Percentiles rank a stretch among this genome's conserved stretches.
Evolutionary conservation across 2,888 invertebrate genomes (phyloP).

Genomic region (Ochlodes sylvanus): DNA sequence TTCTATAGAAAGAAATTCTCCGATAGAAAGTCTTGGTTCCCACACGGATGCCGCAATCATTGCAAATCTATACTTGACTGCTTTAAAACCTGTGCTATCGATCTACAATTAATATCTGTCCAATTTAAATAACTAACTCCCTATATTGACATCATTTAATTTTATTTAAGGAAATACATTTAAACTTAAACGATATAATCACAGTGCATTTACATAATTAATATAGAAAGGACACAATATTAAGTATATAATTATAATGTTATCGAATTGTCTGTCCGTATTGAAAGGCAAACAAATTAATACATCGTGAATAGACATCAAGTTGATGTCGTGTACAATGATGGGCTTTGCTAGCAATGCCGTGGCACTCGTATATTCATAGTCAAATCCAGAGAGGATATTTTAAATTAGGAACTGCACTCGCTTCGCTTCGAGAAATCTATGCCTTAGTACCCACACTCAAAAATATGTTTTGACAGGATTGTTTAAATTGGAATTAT

Average conservation of each 20-base stretch:
- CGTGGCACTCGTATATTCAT: slow-evolving; percentile 10
- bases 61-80: too few relatives aligned
- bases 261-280: slow-evolving; percentile 30
- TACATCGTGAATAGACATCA: slow-evolving; percentile 40
- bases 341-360: slow-evolving; percentile 39
- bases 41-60: too few relatives aligned
- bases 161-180: background rate
- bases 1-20: too few relatives aligned
- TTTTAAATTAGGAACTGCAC: background rate
- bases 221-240: slow-evolving; percentile 18
- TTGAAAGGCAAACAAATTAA: slow-evolving; percentile 40
- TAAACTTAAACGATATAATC: slow-evolving; percentile 3
- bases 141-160: background rate
- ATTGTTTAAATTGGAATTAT: too few relatives aligned
- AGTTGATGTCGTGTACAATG: slow-evolving; percentile 40
- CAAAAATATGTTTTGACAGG: too few relatives aligned
- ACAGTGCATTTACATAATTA: slow-evolving; percentile 20
- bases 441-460: too few relatives aligned
- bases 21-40: too few relatives aligned
- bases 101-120: background rate
- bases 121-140: background rate
- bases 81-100: too few relatives aligned
- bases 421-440: too few relatives aligned
- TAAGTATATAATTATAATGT: slow-evolving; percentile 19
- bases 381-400: background rate